Percentiles rank a stretch among this genome's conserved stretches.
These are phyloP conservation scores for Drymonia ruficornis DNA, from an alignment of 2,888 invertebrate genomes.

Conservation along the genomic window DNA sequence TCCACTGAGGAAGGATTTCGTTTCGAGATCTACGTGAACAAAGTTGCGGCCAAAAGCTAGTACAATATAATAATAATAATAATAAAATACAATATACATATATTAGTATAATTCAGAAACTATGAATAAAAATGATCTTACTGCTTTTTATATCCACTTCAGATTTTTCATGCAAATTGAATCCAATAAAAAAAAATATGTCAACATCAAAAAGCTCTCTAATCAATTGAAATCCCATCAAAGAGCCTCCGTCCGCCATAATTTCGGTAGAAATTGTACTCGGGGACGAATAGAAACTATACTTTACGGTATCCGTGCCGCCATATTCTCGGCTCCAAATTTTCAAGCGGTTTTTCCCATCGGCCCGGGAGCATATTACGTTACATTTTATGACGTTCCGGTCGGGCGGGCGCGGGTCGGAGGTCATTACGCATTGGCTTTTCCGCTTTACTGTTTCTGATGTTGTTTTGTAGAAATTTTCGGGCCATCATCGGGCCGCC, in stretches of 20 bases:
- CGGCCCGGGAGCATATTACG: slow-evolving; percentile 39
- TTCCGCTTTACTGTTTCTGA: slow-evolving; percentile 41
- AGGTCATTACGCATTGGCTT: slow-evolving; percentile 46
- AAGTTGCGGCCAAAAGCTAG: too few relatives aligned
- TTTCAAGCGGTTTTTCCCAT: slow-evolving; percentile 31
- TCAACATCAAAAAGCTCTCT: neutral
- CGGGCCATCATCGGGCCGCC: slow-evolving; percentile 29
- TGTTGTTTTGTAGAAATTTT: slow-evolving; percentile 39
- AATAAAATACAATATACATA: too few relatives aligned
- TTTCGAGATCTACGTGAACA: too few relatives aligned
- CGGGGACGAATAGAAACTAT: slow-evolving; percentile 14
- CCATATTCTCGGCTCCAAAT: slow-evolving; percentile 27
- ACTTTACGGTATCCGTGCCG: slow-evolving; percentile 20
- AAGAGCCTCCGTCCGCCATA: neutral
- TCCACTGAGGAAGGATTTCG: too few relatives aligned
- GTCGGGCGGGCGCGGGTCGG: slow-evolving; percentile 36
- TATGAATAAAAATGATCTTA: too few relatives aligned
- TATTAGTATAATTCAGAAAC: too few relatives aligned
- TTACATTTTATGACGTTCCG: slow-evolving; percentile 47
- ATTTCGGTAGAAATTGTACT: neutral
- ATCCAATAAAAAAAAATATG: neutral
- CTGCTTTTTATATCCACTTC: too few relatives aligned
- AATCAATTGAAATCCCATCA: slow-evolving; percentile 3
- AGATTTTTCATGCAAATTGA: slow-evolving; percentile 2
- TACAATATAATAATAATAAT: too few relatives aligned